These are phyloP conservation scores for Isurus oxyrinchus DNA, from an alignment of 2,113 vertebrate genomes.

Conservation along the genomic window DNA sequence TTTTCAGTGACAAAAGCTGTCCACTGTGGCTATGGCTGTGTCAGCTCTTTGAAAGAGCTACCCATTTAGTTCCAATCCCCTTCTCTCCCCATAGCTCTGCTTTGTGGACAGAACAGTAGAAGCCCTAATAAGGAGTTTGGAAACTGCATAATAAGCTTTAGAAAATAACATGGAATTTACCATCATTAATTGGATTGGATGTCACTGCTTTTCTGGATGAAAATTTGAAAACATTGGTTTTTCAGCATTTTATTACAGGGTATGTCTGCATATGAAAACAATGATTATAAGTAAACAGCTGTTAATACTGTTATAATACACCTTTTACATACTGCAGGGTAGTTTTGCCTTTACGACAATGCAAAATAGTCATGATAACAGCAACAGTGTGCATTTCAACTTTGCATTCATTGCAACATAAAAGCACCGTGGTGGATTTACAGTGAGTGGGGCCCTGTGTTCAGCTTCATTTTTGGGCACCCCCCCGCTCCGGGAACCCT, in stretches of 20 bases:
- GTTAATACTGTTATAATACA: not conserved
- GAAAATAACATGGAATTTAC: not conserved
- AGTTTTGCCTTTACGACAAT: not conserved
- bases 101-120: not conserved
- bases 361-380: not conserved
- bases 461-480: too few species aligned
- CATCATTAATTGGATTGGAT: not conserved
- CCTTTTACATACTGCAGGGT: not conserved
- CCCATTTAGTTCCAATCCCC: not conserved
- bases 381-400: not conserved
- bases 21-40: not conserved
- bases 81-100: not conserved
- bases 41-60: not conserved
- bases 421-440: not conserved
- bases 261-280: not conserved
- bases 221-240: not conserved
- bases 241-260: not conserved
- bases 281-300: not conserved
- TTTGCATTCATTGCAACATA: not conserved
- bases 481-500: too few species aligned
- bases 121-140: not conserved
- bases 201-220: not conserved
- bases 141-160: not conserved
- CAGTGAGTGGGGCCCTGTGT: too few species aligned
- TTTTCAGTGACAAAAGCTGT: not conserved